These are phyloP conservation scores for Cyprinodon tularosa DNA, from an alignment of 2,113 vertebrate genomes.

Conservation along the genomic window DNA sequence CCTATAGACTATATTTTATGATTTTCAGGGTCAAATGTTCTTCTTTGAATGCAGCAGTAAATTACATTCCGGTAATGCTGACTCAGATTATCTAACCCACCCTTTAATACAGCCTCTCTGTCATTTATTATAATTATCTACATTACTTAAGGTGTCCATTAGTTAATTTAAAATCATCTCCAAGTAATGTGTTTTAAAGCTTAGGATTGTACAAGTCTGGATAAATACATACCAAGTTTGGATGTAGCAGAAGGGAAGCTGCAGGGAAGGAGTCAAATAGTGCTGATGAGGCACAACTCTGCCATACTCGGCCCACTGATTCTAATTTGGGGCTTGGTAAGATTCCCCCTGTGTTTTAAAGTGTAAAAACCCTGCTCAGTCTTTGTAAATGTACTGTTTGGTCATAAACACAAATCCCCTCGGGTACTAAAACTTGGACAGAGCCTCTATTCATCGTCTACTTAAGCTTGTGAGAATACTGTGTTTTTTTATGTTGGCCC, in stretches of 20 bases:
- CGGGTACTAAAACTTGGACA: constrained; percentile 34
- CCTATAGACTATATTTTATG: background rate
- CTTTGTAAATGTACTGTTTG: constrained; percentile 42
- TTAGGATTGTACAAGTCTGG: constrained; percentile 22
- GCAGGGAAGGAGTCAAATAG: constrained; percentile 59
- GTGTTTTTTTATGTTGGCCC: constrained; percentile 32
- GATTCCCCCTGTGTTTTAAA: constrained; percentile 50
- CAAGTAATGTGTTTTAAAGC: background rate
- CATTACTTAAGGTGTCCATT: background rate
- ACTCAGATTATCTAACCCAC: background rate
- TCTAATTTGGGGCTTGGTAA: constrained; percentile 67
- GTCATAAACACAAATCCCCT: constrained; percentile 48
- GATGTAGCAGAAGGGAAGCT: constrained; percentile 70
- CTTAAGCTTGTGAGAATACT: constrained; percentile 36
- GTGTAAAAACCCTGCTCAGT: constrained; percentile 41
- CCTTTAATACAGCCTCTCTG: background rate
- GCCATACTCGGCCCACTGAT: constrained; percentile 50
- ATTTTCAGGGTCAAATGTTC: background rate
- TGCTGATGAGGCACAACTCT: constrained; percentile 69
- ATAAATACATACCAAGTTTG: constrained; percentile 27
- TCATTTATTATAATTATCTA: background rate
- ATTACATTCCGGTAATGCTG: background rate
- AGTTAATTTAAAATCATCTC: background rate
- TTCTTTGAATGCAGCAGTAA: background rate
- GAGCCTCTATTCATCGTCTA: constrained; percentile 39